phyloP scores from a whole-genome alignment of 2,113 vertebrate genomes.

The Turdus rufiventris region DNA sequence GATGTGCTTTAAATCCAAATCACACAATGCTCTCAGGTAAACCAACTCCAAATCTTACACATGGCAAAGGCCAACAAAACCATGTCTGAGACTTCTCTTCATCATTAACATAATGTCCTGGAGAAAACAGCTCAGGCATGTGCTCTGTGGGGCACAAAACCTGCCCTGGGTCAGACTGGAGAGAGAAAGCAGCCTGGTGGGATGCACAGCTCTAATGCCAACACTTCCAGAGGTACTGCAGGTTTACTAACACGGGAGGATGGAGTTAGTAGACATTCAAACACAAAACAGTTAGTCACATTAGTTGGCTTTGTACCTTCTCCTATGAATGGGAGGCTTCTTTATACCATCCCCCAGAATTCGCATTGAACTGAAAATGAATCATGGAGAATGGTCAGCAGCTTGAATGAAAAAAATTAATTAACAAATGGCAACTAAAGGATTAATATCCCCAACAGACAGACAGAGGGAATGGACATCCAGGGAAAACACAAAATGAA shows the following conservation, averaged over 20 bases:
- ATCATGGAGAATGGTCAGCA: conserved; percentile 77
- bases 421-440: conserved; percentile 14
- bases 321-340: conserved; percentile 90
- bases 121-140: neutral
- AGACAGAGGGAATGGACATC: neutral
- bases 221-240: neutral
- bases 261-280: conserved; percentile 70
- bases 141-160: neutral
- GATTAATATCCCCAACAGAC: neutral
- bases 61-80: neutral
- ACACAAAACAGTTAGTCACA: conserved; percentile 64
- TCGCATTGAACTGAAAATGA: conserved; percentile 87
- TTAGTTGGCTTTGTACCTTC: conserved; percentile 85
- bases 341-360: conserved; percentile 82
- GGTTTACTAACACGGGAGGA: neutral
- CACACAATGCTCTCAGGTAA: neutral
- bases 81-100: neutral
- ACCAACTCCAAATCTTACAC: neutral
- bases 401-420: conserved; percentile 15
- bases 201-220: neutral
- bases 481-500: neutral
- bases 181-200: neutral
- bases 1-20: neutral
- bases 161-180: neutral
- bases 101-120: neutral